Conservation (phyloP, 2,888 invertebrate species). For the Heliconius sara region DNA sequence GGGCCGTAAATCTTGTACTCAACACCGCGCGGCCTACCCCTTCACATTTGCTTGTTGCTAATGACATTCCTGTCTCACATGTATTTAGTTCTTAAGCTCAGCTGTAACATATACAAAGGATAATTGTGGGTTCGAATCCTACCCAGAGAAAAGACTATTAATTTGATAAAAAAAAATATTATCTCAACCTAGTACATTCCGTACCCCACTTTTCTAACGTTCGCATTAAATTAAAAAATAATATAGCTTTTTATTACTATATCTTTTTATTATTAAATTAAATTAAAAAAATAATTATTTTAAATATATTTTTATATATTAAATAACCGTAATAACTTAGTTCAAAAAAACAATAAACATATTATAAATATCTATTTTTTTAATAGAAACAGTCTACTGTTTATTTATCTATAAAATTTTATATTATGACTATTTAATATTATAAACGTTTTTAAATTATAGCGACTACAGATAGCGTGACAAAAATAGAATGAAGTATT, state of each 20-base stretch:
- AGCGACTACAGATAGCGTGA: not conserved
- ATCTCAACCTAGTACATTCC: no score
- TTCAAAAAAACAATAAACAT: not conserved
- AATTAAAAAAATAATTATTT: no score
- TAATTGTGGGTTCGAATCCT: not conserved
- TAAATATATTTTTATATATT: not conserved
- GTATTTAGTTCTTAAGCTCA: not conserved
- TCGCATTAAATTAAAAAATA: no score
- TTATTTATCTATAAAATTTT: slow-evolving; percentile 1
- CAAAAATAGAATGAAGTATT: not conserved
- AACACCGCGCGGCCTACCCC: slow-evolving; percentile 11
- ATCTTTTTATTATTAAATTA: no score
- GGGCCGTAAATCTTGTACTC: slow-evolving; percentile 14
- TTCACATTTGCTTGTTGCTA: not conserved
- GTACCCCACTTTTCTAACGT: no score
- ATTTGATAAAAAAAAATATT: not conserved
- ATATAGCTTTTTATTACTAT: no score
- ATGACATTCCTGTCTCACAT: slow-evolving; percentile 19
- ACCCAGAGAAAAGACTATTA: not conserved
- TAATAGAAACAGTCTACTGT: not conserved
- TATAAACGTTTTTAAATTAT: not conserved
- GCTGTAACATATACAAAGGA: not conserved
- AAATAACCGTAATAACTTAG: not conserved
- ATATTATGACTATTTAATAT: not conserved
- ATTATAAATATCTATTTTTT: not conserved